A percentile compares a stretch with the other conserved stretches of the same genome.
Conservation (phyloP, 2,797 vertebrate species). For the Prunella strophiata region DNA sequence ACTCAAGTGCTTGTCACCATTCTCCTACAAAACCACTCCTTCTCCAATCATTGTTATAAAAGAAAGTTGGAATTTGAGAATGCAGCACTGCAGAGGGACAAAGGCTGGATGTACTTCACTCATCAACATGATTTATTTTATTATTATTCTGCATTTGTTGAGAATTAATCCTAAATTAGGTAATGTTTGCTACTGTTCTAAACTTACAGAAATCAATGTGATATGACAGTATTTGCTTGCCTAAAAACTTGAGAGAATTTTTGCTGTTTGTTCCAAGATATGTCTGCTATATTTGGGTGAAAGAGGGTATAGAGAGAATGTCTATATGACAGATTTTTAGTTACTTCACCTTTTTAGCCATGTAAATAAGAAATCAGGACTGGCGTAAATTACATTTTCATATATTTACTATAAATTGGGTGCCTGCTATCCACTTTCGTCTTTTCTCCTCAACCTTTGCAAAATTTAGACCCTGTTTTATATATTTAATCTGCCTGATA, state of each 20-base stretch:
- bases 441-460: neutral
- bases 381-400: neutral
- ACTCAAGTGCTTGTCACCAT: neutral
- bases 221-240: neutral
- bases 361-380: neutral
- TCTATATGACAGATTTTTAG: neutral
- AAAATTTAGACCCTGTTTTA: neutral
- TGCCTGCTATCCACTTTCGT: neutral
- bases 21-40: neutral
- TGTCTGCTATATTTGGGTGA: neutral
- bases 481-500: neutral
- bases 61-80: neutral
- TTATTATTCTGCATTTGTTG: neutral
- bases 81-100: neutral
- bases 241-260: neutral
- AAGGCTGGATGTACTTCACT: neutral
- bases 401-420: neutral
- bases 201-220: neutral
- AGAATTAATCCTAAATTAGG: neutral
- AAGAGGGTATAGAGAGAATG: neutral
- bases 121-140: neutral
- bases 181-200: neutral
- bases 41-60: neutral
- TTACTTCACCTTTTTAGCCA: neutral
- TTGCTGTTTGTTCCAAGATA: neutral